These are phyloP conservation scores for Philantomba maxwellii DNA, from an alignment of 2,113 vertebrate genomes.

Conservation along the genomic window DNA sequence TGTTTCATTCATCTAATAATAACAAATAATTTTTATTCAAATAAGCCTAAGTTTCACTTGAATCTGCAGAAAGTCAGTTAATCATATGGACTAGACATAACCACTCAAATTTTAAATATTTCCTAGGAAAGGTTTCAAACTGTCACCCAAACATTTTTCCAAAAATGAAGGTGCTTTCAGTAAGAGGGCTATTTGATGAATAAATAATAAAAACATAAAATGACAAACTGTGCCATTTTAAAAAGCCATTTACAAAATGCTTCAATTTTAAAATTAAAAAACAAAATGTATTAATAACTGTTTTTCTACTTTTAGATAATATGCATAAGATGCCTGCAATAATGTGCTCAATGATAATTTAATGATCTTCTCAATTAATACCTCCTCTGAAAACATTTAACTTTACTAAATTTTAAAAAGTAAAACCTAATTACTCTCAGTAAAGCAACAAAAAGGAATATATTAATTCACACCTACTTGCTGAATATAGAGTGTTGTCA, in stretches of 20 bases:
- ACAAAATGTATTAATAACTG: not conserved
- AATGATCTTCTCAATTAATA: slow-evolving; percentile 28
- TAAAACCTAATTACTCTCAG: slow-evolving; percentile 16
- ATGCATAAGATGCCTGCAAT: not conserved
- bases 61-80: not conserved
- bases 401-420: not conserved
- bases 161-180: not conserved
- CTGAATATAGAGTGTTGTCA: slow-evolving; percentile 97
- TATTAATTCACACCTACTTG: slow-evolving; percentile 84
- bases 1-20: slow-evolving; percentile 7
- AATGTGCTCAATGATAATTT: not conserved
- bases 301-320: slow-evolving; percentile 1
- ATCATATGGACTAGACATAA: not conserved
- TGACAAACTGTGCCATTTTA: not conserved
- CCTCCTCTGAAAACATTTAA: slow-evolving; percentile 27
- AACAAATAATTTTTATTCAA: slow-evolving; percentile 28
- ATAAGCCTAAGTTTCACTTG: not conserved
- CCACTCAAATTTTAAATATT: slow-evolving; percentile 14
- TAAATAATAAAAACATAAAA: not conserved
- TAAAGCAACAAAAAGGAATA: slow-evolving; percentile 22
- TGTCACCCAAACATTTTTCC: not conserved
- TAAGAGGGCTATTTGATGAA: not conserved
- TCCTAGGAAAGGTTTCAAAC: slow-evolving; percentile 8
- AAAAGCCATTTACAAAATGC: slow-evolving; percentile 9
- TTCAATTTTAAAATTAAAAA: slow-evolving; percentile 25